Percentiles rank a stretch among this genome's conserved stretches.
phyloP scores from a whole-genome alignment of 1,140 invertebrate species.

The Bombus balteatus region DNA sequence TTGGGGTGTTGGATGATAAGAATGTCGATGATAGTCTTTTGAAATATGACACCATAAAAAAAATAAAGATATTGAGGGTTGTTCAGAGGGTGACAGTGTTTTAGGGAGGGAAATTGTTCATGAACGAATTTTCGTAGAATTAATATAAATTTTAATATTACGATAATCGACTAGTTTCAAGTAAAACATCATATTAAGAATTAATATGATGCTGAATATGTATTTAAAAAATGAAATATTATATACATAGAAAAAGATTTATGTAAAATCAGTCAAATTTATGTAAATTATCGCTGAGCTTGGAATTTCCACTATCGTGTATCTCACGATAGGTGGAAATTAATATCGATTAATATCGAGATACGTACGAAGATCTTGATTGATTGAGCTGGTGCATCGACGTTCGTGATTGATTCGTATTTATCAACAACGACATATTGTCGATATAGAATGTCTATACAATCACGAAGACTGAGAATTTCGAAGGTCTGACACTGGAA shows the following conservation, averaged over 20 bases:
- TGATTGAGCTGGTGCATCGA: neutral
- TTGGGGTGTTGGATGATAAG: constrained; percentile 18
- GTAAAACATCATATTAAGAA: too few relatives aligned
- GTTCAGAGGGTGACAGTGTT: neutral
- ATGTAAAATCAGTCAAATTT: neutral
- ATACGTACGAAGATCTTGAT: constrained; percentile 24
- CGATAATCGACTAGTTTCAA: neutral
- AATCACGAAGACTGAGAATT: neutral
- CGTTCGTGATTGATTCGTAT: constrained; percentile 18
- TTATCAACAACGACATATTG: neutral
- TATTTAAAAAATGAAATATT: too few relatives aligned
- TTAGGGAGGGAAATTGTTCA: neutral
- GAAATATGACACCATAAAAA: constrained; percentile 23
- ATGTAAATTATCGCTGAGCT: neutral
- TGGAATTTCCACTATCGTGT: neutral
- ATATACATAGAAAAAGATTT: too few relatives aligned
- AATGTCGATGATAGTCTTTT: constrained; percentile 1
- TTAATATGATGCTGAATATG: too few relatives aligned
- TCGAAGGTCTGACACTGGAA: neutral
- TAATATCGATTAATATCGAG: neutral
- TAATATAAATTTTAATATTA: too few relatives aligned
- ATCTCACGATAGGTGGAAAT: neutral
- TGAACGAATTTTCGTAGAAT: neutral
- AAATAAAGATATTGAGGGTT: neutral
- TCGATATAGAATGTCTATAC: neutral